Percentiles rank a stretch among this genome's conserved stretches.
These are phyloP conservation scores for Pristiophorus japonicus DNA, from an alignment of 2,113 vertebrate genomes.

Conservation along the genomic window DNA sequence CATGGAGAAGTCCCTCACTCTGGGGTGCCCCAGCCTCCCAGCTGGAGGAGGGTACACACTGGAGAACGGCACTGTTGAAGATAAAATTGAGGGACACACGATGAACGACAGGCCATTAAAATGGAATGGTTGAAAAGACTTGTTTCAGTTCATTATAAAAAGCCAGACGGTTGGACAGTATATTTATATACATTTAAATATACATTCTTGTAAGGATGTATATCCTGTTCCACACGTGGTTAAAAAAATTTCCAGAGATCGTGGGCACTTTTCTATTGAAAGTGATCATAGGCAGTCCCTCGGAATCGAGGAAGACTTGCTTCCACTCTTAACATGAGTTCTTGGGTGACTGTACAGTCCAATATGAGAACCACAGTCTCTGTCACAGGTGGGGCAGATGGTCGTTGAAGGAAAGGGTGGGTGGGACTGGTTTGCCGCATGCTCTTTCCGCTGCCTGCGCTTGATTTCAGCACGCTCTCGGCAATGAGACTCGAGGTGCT, in stretches of 20 bases:
- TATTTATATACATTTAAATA: background rate
- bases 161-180: background rate
- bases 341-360: too few species aligned
- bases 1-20: background rate
- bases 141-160: background rate
- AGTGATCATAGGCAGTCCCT: too few species aligned
- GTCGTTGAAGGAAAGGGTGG: too few species aligned
- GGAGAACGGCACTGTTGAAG: background rate
- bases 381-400: too few species aligned
- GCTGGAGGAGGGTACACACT: background rate
- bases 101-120: background rate
- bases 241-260: background rate
- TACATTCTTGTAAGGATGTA: background rate
- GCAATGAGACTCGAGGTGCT: too few species aligned
- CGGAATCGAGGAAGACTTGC: too few species aligned
- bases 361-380: too few species aligned
- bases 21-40: background rate
- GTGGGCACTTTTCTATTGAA: background rate
- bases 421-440: too few species aligned
- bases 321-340: too few species aligned
- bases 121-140: background rate
- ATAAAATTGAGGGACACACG: background rate
- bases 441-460: too few species aligned
- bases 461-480: too few species aligned
- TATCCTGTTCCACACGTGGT: background rate